phyloP scores from a whole-genome alignment of 2,797 vertebrate species.

The Hozukius guyotensis region DNA sequence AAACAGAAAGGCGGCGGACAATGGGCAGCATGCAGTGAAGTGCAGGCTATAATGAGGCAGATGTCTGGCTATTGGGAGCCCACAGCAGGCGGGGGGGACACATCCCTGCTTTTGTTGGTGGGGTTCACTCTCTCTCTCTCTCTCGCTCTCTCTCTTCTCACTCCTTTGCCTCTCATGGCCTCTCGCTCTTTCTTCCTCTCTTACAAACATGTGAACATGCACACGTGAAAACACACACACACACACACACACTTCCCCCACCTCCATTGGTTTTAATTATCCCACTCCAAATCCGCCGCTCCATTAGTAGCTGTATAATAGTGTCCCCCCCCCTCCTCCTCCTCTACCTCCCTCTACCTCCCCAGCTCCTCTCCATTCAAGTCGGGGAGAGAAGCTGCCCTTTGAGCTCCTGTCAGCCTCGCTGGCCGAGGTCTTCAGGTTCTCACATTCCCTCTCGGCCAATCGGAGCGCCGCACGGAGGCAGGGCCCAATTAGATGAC shows the following conservation, averaged over 20 bases:
- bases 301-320: conserved; percentile 85
- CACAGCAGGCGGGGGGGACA: conserved; percentile 63
- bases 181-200: conserved; percentile 51
- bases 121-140: conserved; percentile 45
- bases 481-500: conserved; percentile 84
- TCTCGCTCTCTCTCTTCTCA: conserved; percentile 8
- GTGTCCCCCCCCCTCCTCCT: conserved; percentile 46
- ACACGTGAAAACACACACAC: conserved; percentile 57
- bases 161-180: conserved; percentile 55
- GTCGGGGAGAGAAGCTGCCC: conserved; percentile 78
- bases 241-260: neutral
- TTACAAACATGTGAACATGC: conserved; percentile 67
- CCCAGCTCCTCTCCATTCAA: conserved; percentile 79
- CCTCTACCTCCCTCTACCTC: conserved; percentile 35
- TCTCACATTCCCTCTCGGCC: conserved; percentile 89
- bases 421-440: conserved; percentile 89
- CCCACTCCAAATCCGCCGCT: conserved; percentile 82
- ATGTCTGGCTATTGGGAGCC: conserved; percentile 83
- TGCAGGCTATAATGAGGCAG: conserved; percentile 86
- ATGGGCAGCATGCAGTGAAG: conserved; percentile 82
- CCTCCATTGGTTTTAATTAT: conserved; percentile 80
- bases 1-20: conserved; percentile 74
- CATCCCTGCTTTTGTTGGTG: conserved; percentile 70
- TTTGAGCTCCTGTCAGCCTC: conserved; percentile 87
- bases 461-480: conserved; percentile 69